Evolutionary conservation across 2,113 vertebrate genomes (phyloP).

Genomic region (Pontoporia blainvillei): DNA sequence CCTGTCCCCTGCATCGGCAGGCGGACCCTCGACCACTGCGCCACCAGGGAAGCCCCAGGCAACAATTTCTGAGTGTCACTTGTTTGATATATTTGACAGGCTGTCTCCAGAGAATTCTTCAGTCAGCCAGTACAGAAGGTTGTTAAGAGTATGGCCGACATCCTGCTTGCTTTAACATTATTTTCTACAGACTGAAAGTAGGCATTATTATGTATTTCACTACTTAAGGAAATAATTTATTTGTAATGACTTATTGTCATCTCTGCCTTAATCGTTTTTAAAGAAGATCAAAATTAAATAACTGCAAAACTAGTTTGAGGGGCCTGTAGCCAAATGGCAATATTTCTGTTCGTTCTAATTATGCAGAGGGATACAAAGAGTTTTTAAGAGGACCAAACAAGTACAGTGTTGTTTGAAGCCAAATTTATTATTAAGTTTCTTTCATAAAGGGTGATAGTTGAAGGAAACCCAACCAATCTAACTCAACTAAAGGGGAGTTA

Average conservation of each 20-base stretch:
- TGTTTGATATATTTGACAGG: constrained; percentile 22
- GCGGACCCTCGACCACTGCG: no score
- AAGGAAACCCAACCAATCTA: not conserved
- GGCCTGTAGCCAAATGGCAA: not conserved
- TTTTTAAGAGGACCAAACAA: not conserved
- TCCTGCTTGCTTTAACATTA: not conserved
- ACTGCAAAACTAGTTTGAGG: not conserved
- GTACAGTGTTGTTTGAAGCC: not conserved
- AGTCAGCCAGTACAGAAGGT: not conserved
- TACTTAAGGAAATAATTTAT: not conserved
- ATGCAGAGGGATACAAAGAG: not conserved
- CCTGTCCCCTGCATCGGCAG: no score
- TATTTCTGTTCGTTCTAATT: not conserved
- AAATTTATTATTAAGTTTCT: not conserved
- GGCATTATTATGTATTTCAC: not conserved
- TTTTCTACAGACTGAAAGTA: constrained; percentile 17
- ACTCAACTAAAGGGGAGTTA: not conserved
- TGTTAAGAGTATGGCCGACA: not conserved
- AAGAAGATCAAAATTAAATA: constrained; percentile 23
- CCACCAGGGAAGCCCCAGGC: no score
- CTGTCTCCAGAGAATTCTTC: not conserved
- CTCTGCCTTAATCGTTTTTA: not conserved
- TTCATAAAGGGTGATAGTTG: not conserved
- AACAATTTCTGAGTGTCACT: not conserved
- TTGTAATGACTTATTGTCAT: not conserved